Evolutionary conservation across 2,888 invertebrate species (phyloP), one percentile per base, ranked within the genome.

Genomic region (Priocnemis perturbator): DNA sequence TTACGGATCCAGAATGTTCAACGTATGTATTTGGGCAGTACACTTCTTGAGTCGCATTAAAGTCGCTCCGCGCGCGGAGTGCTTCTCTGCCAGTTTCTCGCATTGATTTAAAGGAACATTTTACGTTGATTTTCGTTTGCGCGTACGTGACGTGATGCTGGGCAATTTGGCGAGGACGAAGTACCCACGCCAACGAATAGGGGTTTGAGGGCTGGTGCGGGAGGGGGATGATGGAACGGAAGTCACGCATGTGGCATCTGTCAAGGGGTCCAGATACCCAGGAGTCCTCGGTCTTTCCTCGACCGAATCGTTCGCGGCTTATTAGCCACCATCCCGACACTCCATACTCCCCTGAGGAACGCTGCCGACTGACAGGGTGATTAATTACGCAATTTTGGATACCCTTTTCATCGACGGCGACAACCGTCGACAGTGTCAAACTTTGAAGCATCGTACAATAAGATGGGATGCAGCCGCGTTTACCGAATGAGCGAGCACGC

Each of bases 221-320:
- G 53, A n/a, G 37, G 65, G 15, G 69, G 45, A 64, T 74, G 78
- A 78, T 73, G 67, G 72, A 77, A 71, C 73, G 71, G 67, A 81
- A 71, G 73, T 74, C 69, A 72, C 67, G 68, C 64, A 71, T 72
- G 71, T 71, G 68, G 71, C 74, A 80, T 81, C 78, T 71, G 76
- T 81, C 83, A 83, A 74, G 62, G 74, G 64, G 52, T 71, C 70
- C 60, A 61, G 73, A 60, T 77, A 67, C 66, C 66, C 58, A 56
- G 59, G 71, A 68, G 59, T 71, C n/a, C 71, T 73, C 73, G 67
- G 69, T 74, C 68, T 73, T 70, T 73, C 64, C 60, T 69, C 64
- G 56, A 64, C 60, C 70, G 67, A 73, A 77, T 77, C 74, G 67
- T 81, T 81, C 70, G 67, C 74, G 78, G 77, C 71, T 82, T 81